Base-by-base conservation (phyloP, 2,888 invertebrate species). In the Nasonia oneida region DNA sequence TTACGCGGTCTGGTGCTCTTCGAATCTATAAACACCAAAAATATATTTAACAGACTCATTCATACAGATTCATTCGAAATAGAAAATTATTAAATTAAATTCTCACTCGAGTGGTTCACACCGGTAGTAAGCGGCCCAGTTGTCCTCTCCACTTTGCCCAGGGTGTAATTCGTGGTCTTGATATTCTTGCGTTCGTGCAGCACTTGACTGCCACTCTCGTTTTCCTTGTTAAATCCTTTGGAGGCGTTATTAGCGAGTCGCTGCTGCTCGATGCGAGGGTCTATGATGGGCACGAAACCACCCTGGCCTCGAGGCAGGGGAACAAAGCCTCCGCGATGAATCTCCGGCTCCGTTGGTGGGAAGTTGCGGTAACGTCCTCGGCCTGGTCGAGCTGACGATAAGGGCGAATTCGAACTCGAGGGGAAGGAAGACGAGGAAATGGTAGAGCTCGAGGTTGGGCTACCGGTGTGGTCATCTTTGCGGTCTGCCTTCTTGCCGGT, bases 301-400 rank as follows among this genome's bases (percentile, higher is more conserved):
- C 96, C 96, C 86, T 95, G 94, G 78, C 95, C 95, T 64, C 95
- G 95, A 1, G 97, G 97, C 29, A 97, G 91, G 23, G 97, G 97
- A 18, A 96, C 94, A 91, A 97, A 97, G 2, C 97, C 97, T 23
- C 97, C 97, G 33, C 95, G 95, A 93, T 97, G 96, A 81, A 97
- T 95, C 90, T 95, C 95, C 0, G 96, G 96, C 81, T 94, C 93
- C 64, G 95, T 95, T 1, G 94, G 93, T 10, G 94, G 94, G 86
- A 94, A 93, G 74, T 92, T 92, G 50, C 93, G 91, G 79, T 93
- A 93, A 53, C 94, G 93, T 87, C 91, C 91, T 83, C 90, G 87
- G 70, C 91, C 88, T 88, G 93, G 90, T 89, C 92, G 39, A 50
- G 89, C 79, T 85, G 70, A 78, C 0, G 67, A 42, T 10, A 74